Conservation (phyloP, 1,140 invertebrate species). For the Paraescarpia echinospica region DNA sequence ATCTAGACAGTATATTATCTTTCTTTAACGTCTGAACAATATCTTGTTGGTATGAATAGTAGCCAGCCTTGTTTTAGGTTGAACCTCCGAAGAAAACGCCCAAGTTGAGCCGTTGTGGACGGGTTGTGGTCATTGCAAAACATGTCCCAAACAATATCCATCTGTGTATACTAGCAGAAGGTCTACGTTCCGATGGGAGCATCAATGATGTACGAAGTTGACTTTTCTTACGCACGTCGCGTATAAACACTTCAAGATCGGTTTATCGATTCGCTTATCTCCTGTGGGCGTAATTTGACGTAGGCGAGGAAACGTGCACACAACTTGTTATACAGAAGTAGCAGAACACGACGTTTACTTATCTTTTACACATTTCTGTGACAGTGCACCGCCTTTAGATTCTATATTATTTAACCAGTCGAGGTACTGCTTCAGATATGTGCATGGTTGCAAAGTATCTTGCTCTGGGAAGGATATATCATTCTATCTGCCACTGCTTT, state of each 20-base stretch:
- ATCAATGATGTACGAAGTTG: neutral
- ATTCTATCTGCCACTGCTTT: no score
- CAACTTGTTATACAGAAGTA: neutral
- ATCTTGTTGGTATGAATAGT: neutral
- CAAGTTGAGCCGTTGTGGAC: neutral
- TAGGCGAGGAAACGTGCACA: neutral
- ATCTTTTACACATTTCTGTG: no score
- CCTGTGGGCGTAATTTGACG: neutral
- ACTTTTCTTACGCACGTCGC: neutral
- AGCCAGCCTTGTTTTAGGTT: neutral
- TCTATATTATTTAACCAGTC: no score
- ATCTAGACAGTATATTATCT: no score
- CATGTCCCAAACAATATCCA: neutral
- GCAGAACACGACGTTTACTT: neutral
- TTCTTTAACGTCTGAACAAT: no score
- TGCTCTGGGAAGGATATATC: no score
- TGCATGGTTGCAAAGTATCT: no score
- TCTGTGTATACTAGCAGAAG: neutral
- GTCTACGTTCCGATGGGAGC: neutral
- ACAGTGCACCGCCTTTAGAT: no score
- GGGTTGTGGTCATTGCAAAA: neutral
- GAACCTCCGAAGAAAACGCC: neutral
- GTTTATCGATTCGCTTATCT: neutral
- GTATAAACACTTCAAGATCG: neutral
- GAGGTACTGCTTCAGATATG: no score